These are phyloP conservation scores for Amiota minor DNA, from an alignment of 2,888 invertebrate species.

Conservation along the genomic window DNA sequence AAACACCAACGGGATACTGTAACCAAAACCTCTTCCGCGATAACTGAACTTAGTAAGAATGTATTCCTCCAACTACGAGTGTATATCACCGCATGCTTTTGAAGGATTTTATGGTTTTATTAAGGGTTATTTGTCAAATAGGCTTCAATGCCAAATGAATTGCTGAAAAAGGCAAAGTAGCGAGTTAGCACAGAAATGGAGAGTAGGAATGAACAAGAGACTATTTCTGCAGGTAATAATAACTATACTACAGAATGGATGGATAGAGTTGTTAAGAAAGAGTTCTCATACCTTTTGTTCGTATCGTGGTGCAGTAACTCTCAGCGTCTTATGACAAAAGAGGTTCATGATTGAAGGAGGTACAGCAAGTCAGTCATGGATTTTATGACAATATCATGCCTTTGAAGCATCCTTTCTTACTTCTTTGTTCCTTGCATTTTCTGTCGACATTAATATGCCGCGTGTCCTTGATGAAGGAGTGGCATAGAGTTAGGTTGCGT, in stretches of 20 bases:
- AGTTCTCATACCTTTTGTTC: conserved; percentile 45
- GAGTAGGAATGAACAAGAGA: conserved; percentile 48
- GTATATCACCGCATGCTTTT: conserved; percentile 57
- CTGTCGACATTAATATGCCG: conserved; percentile 53
- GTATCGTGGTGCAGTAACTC: conserved; percentile 35
- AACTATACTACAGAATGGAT: conserved; percentile 30
- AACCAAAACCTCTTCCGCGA: too few relatives aligned
- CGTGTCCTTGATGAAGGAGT: conserved; percentile 57
- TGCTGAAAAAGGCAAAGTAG: conserved; percentile 47
- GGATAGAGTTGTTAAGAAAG: conserved; percentile 47
- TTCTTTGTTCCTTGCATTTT: conserved; percentile 23
- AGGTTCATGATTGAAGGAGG: conserved; percentile 49
- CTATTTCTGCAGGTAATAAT: conserved; percentile 36
- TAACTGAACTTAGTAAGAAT: too few relatives aligned
- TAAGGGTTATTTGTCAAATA: conserved; percentile 64
- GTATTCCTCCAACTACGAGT: conserved; percentile 3
- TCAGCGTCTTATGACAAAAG: conserved; percentile 62
- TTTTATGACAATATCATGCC: conserved; percentile 4
- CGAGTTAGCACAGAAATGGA: conserved; percentile 44
- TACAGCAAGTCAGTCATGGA: conserved; percentile 56
- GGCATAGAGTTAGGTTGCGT: conserved; percentile 33
- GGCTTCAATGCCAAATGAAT: conserved; percentile 64
- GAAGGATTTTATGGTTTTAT: conserved; percentile 72
- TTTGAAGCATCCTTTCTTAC: background rate
- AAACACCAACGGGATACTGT: too few relatives aligned